Percentiles rank a stretch among this genome's conserved stretches.
These are phyloP conservation scores for Alcedo quadribrachys DNA, from an alignment of 2,797 vertebrate species.

Conservation along the genomic window DNA sequence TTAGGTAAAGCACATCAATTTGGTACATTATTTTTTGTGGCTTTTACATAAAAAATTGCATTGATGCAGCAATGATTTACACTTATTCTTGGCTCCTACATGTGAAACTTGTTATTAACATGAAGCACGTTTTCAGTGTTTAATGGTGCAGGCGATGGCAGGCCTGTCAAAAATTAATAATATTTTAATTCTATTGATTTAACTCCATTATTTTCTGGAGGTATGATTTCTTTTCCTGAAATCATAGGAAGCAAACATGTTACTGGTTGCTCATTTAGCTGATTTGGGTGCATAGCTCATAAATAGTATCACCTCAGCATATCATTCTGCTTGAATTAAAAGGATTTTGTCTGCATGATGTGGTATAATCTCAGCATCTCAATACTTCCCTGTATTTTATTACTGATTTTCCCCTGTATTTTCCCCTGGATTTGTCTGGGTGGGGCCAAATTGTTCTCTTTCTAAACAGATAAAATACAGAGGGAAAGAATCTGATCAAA, in stretches of 20 bases:
- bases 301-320: not conserved
- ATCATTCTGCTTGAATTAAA: not conserved
- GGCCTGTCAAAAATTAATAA: not conserved
- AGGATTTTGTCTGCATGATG: not conserved
- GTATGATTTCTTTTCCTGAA: conserved; percentile 38
- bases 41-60: not conserved
- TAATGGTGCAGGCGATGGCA: not conserved
- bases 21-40: not conserved
- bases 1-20: not conserved
- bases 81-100: not conserved
- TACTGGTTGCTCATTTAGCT: not conserved
- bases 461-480: not conserved
- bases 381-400: not conserved
- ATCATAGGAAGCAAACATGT: conserved; percentile 25
- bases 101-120: not conserved
- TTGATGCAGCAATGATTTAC: not conserved
- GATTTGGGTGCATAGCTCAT: not conserved
- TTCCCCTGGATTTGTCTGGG: not conserved
- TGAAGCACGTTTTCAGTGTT: not conserved
- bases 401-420: not conserved
- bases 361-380: not conserved
- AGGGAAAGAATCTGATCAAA: not conserved
- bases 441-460: not conserved
- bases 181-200: conserved; percentile 9
- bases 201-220: not conserved